A percentile compares a stretch with the other conserved stretches of the same genome.
Conservation (phyloP, 2,113 vertebrate genomes). For the Pteropus alecto region DNA sequence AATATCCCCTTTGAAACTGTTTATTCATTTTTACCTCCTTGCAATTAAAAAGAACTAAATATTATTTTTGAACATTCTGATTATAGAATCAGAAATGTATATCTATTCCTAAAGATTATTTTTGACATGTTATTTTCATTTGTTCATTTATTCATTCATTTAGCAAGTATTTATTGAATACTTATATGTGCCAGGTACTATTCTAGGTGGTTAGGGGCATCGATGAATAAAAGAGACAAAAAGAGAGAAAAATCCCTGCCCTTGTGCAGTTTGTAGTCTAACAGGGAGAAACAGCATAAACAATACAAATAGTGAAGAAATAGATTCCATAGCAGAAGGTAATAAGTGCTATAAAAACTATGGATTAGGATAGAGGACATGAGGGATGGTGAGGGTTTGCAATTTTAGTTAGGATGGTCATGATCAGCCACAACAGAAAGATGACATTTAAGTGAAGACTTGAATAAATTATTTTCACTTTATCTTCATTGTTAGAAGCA, state of each 20-base stretch:
- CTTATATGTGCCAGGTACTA: not conserved
- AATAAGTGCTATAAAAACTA: not conserved
- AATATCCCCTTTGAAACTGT: slow-evolving; percentile 30
- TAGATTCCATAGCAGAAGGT: not conserved
- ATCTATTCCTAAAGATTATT: not conserved
- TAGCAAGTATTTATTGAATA: not conserved
- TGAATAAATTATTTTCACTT: not conserved
- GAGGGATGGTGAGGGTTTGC: fast-evolving
- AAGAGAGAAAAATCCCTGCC: not conserved
- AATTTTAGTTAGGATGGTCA: not conserved
- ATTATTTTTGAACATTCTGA: slow-evolving; percentile 28
- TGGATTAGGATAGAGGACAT: not conserved
- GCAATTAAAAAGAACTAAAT: slow-evolving; percentile 5
- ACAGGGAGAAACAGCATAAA: not conserved
- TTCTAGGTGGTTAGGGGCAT: not conserved
- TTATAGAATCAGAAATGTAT: not conserved
- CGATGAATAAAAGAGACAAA: not conserved
- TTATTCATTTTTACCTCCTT: slow-evolving; percentile 34
- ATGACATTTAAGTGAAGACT: not conserved
- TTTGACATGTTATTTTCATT: not conserved
- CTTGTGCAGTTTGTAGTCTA: not conserved
- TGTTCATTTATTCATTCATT: not conserved
- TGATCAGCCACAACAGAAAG: not conserved
- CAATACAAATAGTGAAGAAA: not conserved
- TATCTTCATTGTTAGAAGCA: not conserved